Evolutionary conservation across 2,113 vertebrate genomes (phyloP), one percentile per base, ranked within the genome.

Genomic region (Phocoena sinus): DNA sequence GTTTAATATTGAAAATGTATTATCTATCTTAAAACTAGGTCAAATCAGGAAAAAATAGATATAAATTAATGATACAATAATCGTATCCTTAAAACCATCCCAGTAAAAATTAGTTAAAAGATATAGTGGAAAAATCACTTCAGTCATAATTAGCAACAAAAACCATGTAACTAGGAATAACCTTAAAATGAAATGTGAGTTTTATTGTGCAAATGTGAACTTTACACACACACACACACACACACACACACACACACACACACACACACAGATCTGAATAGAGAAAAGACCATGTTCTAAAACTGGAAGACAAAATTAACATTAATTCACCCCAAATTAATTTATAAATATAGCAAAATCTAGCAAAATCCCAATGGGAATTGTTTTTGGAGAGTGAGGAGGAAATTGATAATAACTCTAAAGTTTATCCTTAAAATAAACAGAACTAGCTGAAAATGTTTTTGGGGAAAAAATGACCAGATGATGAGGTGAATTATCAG

Each of bases 1-100:
- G n/a, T 65, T 96, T 79, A 84, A 89, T 58, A 60, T n/a, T 85
- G 36, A 89, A 79, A 93, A 67, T 65, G 36, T 71, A 58, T 73
- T 87, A 62, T 28, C 18, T 70, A 20, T 47, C 60, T 44, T 44
- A 65, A 33, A 89, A 56, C 10, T 28, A 89, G n/a, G 31, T 74
- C 73, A 88, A 36, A 60, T 77, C 44, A 87, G 41, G 38, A 77
- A 84, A 79, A 89, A 79, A 68, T 63, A 65, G n/a, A 62, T 70
- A 26, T 67, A 90, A 92, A 73, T 85, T 88, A 87, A 88, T 50
- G 82, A 74, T 56, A 85, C 2, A 85, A 26, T 47, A 28, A 70
- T 71, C 28, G 12, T 89, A 76, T 47, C 47, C 50, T 94, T 60
- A 73, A 81, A 96, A 86, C 26, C 21, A 79, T 28, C 15, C 15